Base-by-base conservation (phyloP, 2,113 vertebrate species). In the Oncorhynchus kisutch region DNA sequence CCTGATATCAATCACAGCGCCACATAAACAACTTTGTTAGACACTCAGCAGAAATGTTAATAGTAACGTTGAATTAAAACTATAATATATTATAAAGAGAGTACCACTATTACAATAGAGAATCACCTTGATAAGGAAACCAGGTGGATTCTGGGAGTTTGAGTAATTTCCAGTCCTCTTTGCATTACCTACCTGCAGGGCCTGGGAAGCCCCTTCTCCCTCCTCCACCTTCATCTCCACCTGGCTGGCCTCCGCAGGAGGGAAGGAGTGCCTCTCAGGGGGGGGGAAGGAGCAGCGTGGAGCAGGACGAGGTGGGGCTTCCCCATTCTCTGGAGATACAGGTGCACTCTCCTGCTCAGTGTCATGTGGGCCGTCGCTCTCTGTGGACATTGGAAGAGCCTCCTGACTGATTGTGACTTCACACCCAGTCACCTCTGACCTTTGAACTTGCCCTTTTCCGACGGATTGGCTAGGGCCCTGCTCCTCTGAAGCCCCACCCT, bases 71-170 rank as follows among this genome's bases (percentile, higher is more conserved):
- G 4, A 57, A 57, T 57, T 18, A 14, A 57, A 14, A 1, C 18
- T 67, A 11, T 66, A 24, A 66, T 66, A 25, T 5, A 66, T 64
- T 13, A 66, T 27, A 24, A 66, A 66, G 12, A 27, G 2, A 66
- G 27, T 67, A 31, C 5, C 29, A 16, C 12, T 66, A 5, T 7
- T 31, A 67, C 9, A 31, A 18, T 3, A 9, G 29, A 3, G 18
- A 34, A 51, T 78, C 27, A 93, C 92, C 91, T 91, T 90, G 76
- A 85, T 88, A 2, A 91, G 82, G 57, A 91, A 88, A 11, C 84
- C 88, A 67, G 89, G 85, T 71, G 88, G 89, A 80, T 70, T 75
- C 4, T 74, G 14, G 49, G 73, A 60, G 62, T 24, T 68, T 4
- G 71, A 75, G 54, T 85, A 87, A 0, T 82, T 75, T 68, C 2